phyloP scores from a whole-genome alignment of 2,113 vertebrate species.

The Dicentrarchus labrax region DNA sequence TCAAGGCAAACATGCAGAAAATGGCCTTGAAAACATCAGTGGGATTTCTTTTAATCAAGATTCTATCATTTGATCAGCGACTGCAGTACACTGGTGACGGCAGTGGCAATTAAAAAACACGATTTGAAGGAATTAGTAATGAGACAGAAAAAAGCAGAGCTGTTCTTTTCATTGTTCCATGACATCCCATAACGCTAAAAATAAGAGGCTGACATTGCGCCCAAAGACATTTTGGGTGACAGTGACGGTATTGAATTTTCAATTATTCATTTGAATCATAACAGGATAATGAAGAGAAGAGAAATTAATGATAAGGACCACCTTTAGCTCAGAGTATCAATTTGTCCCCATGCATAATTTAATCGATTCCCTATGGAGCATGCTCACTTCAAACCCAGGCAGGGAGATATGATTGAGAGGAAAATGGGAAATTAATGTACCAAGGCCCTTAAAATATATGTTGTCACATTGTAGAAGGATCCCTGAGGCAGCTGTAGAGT shows the following conservation, averaged over 20 bases:
- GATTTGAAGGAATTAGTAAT: slow-evolving; percentile 58
- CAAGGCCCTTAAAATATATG: slow-evolving; percentile 50
- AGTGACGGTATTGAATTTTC: slow-evolving; percentile 38
- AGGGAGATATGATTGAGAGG: slow-evolving; percentile 43
- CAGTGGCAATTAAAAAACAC: slow-evolving; percentile 31
- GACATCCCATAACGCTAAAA: slow-evolving; percentile 30
- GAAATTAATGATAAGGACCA: slow-evolving; percentile 67
- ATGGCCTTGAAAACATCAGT: slow-evolving; percentile 46
- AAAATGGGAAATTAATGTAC: slow-evolving; percentile 64
- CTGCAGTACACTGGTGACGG: not conserved
- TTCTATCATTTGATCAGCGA: slow-evolving; percentile 39
- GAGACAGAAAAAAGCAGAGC: slow-evolving; percentile 24
- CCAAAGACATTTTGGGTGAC: slow-evolving; percentile 47
- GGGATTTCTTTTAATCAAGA: slow-evolving; percentile 64
- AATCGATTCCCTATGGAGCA: slow-evolving; percentile 65
- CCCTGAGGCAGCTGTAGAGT: not conserved
- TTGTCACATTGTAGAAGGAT: slow-evolving; percentile 24
- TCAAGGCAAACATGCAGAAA: not conserved
- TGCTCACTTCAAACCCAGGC: slow-evolving; percentile 50
- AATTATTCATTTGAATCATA: slow-evolving; percentile 75
- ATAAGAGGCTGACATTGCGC: not conserved
- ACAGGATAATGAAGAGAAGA: slow-evolving; percentile 68
- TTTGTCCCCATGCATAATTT: slow-evolving; percentile 80
- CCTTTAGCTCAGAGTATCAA: slow-evolving; percentile 71
- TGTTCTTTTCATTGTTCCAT: not conserved